Evolutionary conservation across 2,888 invertebrate species (phyloP).

Genomic region (Volucella zonaria): DNA sequence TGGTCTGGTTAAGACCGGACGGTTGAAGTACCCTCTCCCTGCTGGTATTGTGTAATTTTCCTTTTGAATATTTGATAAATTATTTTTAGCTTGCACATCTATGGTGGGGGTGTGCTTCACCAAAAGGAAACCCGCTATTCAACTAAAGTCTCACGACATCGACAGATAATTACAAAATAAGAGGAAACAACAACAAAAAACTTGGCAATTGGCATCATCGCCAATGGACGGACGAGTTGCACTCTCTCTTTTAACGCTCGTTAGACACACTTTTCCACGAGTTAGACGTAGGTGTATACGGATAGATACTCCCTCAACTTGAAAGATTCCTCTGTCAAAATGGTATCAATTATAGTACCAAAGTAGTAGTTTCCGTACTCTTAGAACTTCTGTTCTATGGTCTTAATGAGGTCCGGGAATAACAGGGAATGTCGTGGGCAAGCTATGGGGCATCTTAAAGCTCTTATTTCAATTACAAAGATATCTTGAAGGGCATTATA

Average conservation of each 20-base stretch:
- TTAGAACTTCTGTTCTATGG: too few relatives aligned
- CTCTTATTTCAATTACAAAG: too few relatives aligned
- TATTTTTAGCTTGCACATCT: constrained; percentile 37
- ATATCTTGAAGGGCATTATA: too few relatives aligned
- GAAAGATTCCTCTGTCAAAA: too few relatives aligned
- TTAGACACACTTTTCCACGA: too few relatives aligned
- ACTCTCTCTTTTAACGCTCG: constrained; percentile 44
- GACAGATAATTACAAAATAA: constrained; percentile 7
- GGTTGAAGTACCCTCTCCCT: neutral
- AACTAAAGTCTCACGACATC: constrained; percentile 6
- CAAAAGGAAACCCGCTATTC: constrained; percentile 31
- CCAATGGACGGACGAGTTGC: neutral
- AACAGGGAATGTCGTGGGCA: too few relatives aligned
- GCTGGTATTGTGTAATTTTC: constrained; percentile 55
- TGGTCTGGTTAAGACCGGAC: neutral
- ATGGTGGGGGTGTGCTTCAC: constrained; percentile 4
- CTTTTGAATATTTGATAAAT: constrained; percentile 40
- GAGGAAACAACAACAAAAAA: constrained; percentile 15
- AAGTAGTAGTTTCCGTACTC: too few relatives aligned
- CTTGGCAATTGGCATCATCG: constrained; percentile 33
- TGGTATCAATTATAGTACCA: too few relatives aligned
- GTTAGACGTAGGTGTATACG: too few relatives aligned
- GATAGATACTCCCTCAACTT: too few relatives aligned
- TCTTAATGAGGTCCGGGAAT: too few relatives aligned
- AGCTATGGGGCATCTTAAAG: too few relatives aligned